These are phyloP conservation scores for Rhyacophila evoluta DNA, from an alignment of 2,888 invertebrate genomes.

Conservation along the genomic window DNA sequence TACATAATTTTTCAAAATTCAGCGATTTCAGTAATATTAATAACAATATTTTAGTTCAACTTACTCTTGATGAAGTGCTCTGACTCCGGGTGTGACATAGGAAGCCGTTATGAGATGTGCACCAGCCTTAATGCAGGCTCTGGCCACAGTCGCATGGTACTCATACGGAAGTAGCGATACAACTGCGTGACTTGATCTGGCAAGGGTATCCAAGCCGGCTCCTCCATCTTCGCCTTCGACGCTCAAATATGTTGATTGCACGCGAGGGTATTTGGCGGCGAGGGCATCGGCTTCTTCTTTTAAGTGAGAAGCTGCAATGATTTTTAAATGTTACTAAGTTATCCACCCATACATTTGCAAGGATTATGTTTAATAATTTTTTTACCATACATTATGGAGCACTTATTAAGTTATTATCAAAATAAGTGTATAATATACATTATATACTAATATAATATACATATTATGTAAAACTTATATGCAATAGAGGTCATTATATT, in stretches of 20 bases:
- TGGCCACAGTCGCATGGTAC: conserved; percentile 88
- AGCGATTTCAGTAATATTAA: too few relatives aligned
- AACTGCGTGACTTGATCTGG: conserved; percentile 81
- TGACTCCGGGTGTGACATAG: conserved; percentile 89
- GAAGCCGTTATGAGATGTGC: conserved; percentile 97
- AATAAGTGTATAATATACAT: too few relatives aligned
- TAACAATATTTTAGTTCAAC: conserved; percentile 56
- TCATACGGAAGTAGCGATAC: conserved; percentile 92
- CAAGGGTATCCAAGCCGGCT: conserved; percentile 72
- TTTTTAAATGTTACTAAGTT: too few relatives aligned
- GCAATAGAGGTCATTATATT: too few relatives aligned
- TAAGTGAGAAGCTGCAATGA: conserved; percentile 77
- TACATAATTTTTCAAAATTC: too few relatives aligned
- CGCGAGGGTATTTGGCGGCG: conserved; percentile 80
- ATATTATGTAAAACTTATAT: too few relatives aligned
- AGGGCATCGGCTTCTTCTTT: conserved; percentile 91
- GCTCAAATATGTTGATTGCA: conserved; percentile 85
- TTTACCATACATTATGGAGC: too few relatives aligned
- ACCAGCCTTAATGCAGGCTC: conserved; percentile 85
- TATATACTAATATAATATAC: too few relatives aligned
- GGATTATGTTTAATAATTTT: too few relatives aligned
- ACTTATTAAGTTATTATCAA: too few relatives aligned
- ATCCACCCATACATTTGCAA: too few relatives aligned
- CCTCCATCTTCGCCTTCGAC: conserved; percentile 80
- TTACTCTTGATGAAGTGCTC: conserved; percentile 80